Percentiles rank a stretch among this genome's conserved stretches.
Conservation (phyloP, 2,888 invertebrate genomes). For the Cantharis lateralis region DNA sequence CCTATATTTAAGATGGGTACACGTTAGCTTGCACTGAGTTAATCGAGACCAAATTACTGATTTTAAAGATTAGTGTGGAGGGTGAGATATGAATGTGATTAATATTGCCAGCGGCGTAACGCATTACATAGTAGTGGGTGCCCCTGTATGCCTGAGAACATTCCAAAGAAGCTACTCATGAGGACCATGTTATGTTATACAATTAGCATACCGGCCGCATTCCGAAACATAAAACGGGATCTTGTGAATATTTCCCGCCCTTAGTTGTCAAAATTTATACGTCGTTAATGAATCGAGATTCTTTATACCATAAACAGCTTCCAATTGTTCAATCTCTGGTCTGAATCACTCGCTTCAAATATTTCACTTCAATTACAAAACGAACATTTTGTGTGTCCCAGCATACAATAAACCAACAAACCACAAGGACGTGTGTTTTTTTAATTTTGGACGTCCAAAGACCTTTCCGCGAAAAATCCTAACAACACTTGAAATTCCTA, state of each 20-base stretch:
- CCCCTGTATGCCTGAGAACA: constrained; percentile 29
- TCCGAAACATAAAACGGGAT: constrained; percentile 34
- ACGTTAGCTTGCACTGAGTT: neutral
- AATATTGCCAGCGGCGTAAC: constrained; percentile 16
- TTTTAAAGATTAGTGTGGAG: neutral
- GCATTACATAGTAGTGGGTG: constrained; percentile 27
- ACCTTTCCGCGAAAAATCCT: neutral
- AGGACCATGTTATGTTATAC: constrained; percentile 15
- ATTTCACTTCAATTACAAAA: neutral
- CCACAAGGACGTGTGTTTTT: neutral
- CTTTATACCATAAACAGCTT: constrained; percentile 16
- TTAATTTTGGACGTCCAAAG: neutral
- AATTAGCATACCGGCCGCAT: constrained; percentile 37
- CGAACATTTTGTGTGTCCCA: neutral
- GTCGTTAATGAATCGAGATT: constrained; percentile 19
- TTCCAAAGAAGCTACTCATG: constrained; percentile 29
- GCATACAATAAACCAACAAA: neutral
- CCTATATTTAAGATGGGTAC: neutral
- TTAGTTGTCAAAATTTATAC: constrained; percentile 17
- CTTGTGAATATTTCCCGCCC: constrained; percentile 19
- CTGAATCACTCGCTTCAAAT: neutral
- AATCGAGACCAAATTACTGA: neutral
- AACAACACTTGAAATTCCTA: neutral
- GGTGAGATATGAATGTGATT: constrained; percentile 19
- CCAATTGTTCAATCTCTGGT: neutral